phyloP scores from a whole-genome alignment of 2,888 invertebrate genomes.

The Chrysolina americana region DNA sequence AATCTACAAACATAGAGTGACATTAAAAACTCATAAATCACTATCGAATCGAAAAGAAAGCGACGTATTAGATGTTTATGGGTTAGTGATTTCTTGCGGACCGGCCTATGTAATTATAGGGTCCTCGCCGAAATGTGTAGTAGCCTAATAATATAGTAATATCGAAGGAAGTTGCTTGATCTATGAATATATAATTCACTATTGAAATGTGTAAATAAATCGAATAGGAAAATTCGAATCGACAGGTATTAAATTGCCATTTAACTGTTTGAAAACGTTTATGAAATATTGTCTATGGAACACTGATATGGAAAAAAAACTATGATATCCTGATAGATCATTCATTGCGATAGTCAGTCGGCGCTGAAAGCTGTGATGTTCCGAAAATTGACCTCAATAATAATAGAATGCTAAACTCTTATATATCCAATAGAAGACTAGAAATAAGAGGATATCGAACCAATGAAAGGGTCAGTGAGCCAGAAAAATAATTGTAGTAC shows the following conservation, averaged over 20 bases:
- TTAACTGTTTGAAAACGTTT: conserved; percentile 14
- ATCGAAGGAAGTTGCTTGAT: conserved; percentile 31
- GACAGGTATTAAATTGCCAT: conserved; percentile 23
- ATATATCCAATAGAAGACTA: too few species aligned
- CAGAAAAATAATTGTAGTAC: too few species aligned
- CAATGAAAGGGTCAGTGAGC: too few species aligned
- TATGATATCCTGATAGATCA: too few species aligned
- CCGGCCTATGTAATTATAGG: conserved; percentile 32
- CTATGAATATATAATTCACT: conserved; percentile 35
- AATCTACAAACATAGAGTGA: conserved; percentile 11
- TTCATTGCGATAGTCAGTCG: too few species aligned
- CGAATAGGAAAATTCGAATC: conserved; percentile 25
- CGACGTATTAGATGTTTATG: conserved; percentile 19
- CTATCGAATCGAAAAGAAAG: conserved; percentile 24
- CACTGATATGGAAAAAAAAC: not conserved
- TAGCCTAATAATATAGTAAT: conserved; percentile 37
- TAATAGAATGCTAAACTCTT: too few species aligned
- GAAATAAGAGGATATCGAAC: too few species aligned
- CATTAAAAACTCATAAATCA: conserved; percentile 15
- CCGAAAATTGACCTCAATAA: too few species aligned
- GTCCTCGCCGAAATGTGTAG: conserved; percentile 37
- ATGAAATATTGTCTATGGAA: conserved; percentile 8
- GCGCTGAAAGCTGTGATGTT: too few species aligned
- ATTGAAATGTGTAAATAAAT: conserved; percentile 33
- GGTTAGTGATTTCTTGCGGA: conserved; percentile 12